Evolutionary conservation across 2,797 vertebrate species (phyloP), one percentile per base, ranked within the genome.

Genomic region (Rhyacichthys aspro): DNA sequence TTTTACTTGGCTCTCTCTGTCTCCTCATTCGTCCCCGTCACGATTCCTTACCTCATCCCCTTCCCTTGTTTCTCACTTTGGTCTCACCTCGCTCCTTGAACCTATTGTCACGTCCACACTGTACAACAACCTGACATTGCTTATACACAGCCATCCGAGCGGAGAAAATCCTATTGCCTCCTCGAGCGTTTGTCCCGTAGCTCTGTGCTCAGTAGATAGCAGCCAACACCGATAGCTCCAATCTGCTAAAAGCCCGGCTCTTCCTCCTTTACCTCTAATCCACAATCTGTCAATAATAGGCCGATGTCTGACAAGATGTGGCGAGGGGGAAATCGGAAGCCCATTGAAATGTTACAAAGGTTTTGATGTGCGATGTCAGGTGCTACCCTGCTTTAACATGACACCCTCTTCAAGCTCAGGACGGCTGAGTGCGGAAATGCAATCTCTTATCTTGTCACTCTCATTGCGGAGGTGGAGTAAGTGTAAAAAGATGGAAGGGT

Each of bases 381-480:
- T 78, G 63, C 68, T 70, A 57, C 46, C 67, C 54, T 70, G 68
- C 72, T 76, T 82, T 71, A 84, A 85, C 78, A 84, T 81, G 85
- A 83, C 80, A 84, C 80, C 63, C 46, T 69, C 76, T 81, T 79
- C 78, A 66, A 74, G 73, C 67, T 63, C 23, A 4, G 57, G 77
- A 83, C 77, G 59, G 70, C 75, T 47, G 74, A 75, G 70, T 56
- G 9, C 59, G 70, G 76, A 83, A 85, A 89, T 86, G 72, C 80
- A 85, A 84, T 86, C 82, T 89, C 79, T 87, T 85, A 83, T 86
- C 85, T 85, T 86, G 85, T 87, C 83, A 83, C 59, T 86, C 76
- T 85, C 79, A 75, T 74, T 72, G 77, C 63, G 36, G 43, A n/a
- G 56, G 23, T 34, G 28, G 12, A 23, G 42, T 19, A 37, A 38